A percentile compares a stretch with the other conserved stretches of the same genome.
Evolutionary conservation across 2,113 vertebrate species (phyloP).

Genomic region (Muntiacus reevesi): DNA sequence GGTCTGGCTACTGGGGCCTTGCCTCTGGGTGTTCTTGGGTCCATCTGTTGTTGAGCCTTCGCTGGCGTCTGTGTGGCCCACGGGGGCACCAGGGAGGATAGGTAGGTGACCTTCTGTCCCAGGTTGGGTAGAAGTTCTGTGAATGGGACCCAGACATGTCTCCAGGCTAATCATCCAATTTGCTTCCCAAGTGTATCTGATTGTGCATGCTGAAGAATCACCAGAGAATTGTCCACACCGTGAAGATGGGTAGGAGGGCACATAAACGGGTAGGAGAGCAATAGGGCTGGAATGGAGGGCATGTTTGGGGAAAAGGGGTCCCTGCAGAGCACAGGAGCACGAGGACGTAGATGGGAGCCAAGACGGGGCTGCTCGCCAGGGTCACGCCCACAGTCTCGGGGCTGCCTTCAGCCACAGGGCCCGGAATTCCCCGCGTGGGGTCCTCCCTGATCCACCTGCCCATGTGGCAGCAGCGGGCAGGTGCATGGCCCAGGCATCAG

Average conservation of each 20-base stretch:
- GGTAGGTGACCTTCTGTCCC: background rate
- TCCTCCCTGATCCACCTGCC: background rate
- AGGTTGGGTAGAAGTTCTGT: background rate
- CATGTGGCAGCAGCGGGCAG: background rate
- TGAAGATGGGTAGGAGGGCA: background rate
- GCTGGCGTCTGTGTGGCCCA: fast-evolving
- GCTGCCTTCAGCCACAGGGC: fast-evolving
- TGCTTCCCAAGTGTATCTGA: background rate
- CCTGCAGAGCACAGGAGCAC: fast-evolving
- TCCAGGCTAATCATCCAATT: fast-evolving
- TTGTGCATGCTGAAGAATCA: fast-evolving
- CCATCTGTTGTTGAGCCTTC: background rate
- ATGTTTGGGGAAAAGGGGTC: fast-evolving
- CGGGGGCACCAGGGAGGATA: background rate
- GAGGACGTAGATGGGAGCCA: fast-evolving
- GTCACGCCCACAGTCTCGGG: fast-evolving
- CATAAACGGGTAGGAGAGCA: background rate
- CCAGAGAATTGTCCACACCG: fast-evolving
- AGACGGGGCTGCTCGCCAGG: fast-evolving
- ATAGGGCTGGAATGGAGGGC: fast-evolving
- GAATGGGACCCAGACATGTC: background rate
- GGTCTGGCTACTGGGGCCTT: background rate
- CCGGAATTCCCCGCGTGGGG: fast-evolving
- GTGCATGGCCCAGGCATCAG: slow-evolving; percentile 82
- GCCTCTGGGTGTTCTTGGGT: background rate